Percentiles rank a stretch among this genome's conserved stretches.
Evolutionary conservation across 2,888 invertebrate genomes (phyloP).

Genomic region (Epiblema foenella): DNA sequence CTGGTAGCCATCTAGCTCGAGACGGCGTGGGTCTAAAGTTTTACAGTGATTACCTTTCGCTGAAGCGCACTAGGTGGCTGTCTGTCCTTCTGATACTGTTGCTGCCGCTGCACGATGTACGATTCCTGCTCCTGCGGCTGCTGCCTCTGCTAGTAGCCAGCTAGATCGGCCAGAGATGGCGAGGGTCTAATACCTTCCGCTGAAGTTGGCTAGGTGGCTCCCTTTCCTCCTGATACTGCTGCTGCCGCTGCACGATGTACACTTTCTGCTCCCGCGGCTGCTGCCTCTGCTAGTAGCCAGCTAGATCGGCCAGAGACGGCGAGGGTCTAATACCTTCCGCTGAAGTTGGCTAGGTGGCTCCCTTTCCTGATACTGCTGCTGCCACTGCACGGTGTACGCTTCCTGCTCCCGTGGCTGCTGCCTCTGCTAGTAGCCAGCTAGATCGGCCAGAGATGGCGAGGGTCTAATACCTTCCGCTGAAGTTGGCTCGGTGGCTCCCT

Average conservation of each 20-base stretch:
- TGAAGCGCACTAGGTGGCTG: conserved; percentile 9
- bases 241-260: conserved; percentile 86
- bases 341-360: background rate
- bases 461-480: background rate
- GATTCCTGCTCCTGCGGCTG: conserved; percentile 47
- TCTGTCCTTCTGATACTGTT: conserved; percentile 52
- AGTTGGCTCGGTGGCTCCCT: conserved; percentile 1
- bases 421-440: background rate
- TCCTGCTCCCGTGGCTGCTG: background rate
- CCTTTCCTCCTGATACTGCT: conserved; percentile 51
- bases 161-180: conserved; percentile 76
- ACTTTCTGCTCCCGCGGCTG: conserved; percentile 71
- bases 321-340: background rate
- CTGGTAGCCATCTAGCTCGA: background rate
- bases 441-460: background rate
- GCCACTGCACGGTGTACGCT: conserved; percentile 72
- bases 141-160: conserved; percentile 70
- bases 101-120: conserved; percentile 86
- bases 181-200: conserved; percentile 64
- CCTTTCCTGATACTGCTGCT: conserved; percentile 33
- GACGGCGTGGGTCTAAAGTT: background rate
- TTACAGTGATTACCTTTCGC: background rate
- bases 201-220: background rate
- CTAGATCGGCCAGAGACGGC: background rate
- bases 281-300: conserved; percentile 45